phyloP scores from a whole-genome alignment of 2,888 invertebrate species.

The Hirudinaria manillensis region DNA sequence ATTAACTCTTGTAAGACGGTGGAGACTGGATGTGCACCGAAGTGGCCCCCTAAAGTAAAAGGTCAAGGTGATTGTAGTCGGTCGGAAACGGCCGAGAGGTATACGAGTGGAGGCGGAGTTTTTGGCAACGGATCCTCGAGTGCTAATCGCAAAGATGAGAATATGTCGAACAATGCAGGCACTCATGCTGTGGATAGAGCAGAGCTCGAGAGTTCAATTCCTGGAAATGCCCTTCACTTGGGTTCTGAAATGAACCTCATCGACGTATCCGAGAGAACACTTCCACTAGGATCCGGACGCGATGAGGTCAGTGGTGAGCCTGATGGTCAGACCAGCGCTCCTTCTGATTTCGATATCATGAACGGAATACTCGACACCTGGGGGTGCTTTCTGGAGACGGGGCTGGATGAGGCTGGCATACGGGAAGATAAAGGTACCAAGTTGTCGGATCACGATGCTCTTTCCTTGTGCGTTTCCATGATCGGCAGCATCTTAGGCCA shows the following conservation, averaged over 20 bases:
- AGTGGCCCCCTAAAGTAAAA: no score
- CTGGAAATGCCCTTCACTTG: neutral
- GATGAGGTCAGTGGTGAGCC: no score
- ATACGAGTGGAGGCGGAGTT: neutral
- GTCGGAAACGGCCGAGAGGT: neutral
- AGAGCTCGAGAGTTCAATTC: neutral
- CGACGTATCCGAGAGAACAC: neutral
- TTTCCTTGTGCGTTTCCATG: no score
- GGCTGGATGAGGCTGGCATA: no score
- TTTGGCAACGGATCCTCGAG: neutral
- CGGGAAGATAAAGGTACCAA: no score
- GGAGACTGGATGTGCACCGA: no score
- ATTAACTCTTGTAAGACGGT: neutral
- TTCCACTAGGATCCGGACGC: neutral
- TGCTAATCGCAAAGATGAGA: neutral
- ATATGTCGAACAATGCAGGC: conserved; percentile 1
- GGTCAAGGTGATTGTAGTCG: neutral
- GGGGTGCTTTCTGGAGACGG: no score
- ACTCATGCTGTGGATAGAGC: neutral
- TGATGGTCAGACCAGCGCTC: no score
- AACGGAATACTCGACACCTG: no score
- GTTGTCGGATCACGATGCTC: no score
- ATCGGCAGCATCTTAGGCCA: neutral
- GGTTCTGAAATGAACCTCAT: conserved; percentile 1
- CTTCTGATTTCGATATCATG: no score